Base-by-base conservation (phyloP, 2,888 invertebrate genomes). In the Tetanocera ferruginea region DNA sequence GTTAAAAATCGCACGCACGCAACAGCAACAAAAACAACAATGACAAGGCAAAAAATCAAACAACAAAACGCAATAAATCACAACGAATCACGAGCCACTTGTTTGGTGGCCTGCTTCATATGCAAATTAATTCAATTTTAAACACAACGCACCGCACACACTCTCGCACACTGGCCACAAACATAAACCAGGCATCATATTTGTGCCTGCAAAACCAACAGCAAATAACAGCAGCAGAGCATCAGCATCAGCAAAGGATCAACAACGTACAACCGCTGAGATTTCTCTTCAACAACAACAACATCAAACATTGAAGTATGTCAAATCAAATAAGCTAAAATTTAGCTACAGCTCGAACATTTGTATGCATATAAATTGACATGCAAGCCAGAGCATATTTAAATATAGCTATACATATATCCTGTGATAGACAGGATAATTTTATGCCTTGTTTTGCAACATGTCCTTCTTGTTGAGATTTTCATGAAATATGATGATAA, bases 111-210 rank as follows among this genome's bases (percentile, higher is more conserved):
- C n/a, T n/a, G 31, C 74, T 74, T 28, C 51, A 74, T 64, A 74
- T 74, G 74, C 74, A 74, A 74, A 74, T 74, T 51, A 64, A 74
- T 64, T 62, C 74, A 74, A 74, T 74, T 62, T 62, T 62, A 64
- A 49, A 34, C 57, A 60, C 57, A 60, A 43, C 43, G 43, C 43
- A 43, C 43, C 43, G 43, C 43, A 11, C 43, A 14, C 31, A 4
- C 31, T n/a, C 3, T 17, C 17, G 34, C 31, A 19, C 34, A 5
- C 3, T 64, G 34, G 64, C n/a, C 17, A 64, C 23, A 67, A 23
- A 19, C 5, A 19, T 25, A 67, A 19, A 25, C 34, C 6, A 17
- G 37, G 34, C 37, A 19, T 72, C 57, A 57, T 57, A 72, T 60
- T 72, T 31, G 72, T 60, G 25, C 23, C 31, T 17, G 31, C 43